Evolutionary conservation across 2,888 invertebrate genomes (phyloP), one percentile per base, ranked within the genome.

Genomic region (Carterocephalus palaemon): DNA sequence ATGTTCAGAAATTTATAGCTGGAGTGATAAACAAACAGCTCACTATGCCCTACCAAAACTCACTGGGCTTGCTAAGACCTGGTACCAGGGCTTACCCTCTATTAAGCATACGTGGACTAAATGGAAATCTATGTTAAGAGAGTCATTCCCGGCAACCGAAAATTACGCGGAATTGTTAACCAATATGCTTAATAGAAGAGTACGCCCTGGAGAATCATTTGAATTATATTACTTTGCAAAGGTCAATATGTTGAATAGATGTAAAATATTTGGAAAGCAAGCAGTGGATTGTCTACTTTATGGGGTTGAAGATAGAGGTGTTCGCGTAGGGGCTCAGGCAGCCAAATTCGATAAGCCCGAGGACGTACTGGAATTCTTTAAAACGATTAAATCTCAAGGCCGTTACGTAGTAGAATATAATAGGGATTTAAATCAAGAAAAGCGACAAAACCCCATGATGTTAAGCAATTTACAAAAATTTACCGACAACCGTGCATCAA

Each of bases 61-160:
- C 1, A 13, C 6, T 1, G 50, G 58, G 0, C 3, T 48, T 4
- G 57, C 59, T 2, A 55, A 51, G 17, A 7, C 37, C 0, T 60
- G 56, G 57, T 57, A 56, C 22, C 54, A 55, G 15, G 50, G 52
- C 1, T 31, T 56, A 8, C 48, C 58, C 1, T 33, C 51, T 7
- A 2, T 58, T 4, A 4, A 41, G 7, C 28, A 24, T 34, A 46
- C 46, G n/a, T 56, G 54, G 54, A 0, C 12, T 0, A 49, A 59
- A 37, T 56, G 54, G 54, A 54, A 57, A 24, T 39, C 4, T 1
- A 54, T 50, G 29, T 16, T 57, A 2, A 4, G 37, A 1, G 51
- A 53, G 24, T 47, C 55, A 3, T 58, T 58, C 24, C 55, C 57
- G 0, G 15, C 22, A 28, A 12, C 23, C 1, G 48, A 58, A 8